A percentile compares a stretch with the other conserved stretches of the same genome.
phyloP scores from a whole-genome alignment of 2,113 vertebrate genomes.

The Astur gentilis region DNA sequence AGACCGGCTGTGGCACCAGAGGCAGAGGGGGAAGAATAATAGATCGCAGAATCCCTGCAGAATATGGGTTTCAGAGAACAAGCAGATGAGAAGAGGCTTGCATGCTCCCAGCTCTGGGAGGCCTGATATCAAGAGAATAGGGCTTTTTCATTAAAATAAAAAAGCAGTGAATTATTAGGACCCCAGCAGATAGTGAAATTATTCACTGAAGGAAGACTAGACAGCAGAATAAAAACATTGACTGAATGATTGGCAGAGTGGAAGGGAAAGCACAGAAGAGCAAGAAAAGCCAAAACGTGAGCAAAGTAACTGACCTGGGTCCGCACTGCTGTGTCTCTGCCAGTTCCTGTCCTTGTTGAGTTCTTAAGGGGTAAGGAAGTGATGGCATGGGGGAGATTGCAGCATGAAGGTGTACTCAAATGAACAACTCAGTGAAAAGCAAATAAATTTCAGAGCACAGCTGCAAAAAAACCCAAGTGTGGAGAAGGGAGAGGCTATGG shows the following conservation, averaged over 20 bases:
- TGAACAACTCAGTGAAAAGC: not conserved
- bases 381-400: not conserved
- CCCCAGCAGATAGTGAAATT: not conserved
- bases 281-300: not conserved
- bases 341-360: not conserved
- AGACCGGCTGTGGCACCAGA: not conserved
- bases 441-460: not conserved
- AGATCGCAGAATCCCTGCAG: not conserved
- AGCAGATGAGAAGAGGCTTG: not conserved
- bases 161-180: not conserved
- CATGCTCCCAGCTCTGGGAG: not conserved
- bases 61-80: not conserved
- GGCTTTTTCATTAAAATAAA: conserved; percentile 5
- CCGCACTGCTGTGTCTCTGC: not conserved
- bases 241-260: not conserved
- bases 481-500: not conserved
- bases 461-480: not conserved
- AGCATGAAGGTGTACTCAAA: not conserved
- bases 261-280: not conserved
- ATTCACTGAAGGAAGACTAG: not conserved
- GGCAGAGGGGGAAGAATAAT: not conserved
- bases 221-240: not conserved
- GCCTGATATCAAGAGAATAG: not conserved
- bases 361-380: not conserved
- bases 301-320: not conserved